Percentiles rank a stretch among this genome's conserved stretches.
These are phyloP conservation scores for Ligdia adustata DNA, from an alignment of 2,888 invertebrate genomes.

Conservation along the genomic window DNA sequence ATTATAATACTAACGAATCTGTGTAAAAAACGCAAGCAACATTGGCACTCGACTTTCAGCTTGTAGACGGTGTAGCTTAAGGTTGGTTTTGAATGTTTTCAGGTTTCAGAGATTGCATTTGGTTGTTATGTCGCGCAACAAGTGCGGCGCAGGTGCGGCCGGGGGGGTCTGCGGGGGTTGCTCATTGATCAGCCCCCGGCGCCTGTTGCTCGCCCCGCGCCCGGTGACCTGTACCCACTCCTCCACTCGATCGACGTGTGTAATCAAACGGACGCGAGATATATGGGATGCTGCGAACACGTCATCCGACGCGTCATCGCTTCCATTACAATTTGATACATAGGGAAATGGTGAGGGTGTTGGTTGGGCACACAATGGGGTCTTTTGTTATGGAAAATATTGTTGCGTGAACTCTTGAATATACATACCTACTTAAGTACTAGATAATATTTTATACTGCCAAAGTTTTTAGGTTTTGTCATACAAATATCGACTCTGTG, in stretches of 20 bases:
- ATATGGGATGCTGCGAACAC: constrained; percentile 33
- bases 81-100: background rate
- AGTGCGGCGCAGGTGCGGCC: constrained; percentile 71
- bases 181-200: constrained; percentile 72
- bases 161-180: constrained; percentile 41
- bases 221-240: constrained; percentile 26
- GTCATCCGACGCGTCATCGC: constrained; percentile 34
- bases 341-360: too few relatives aligned
- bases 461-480: too few relatives aligned
- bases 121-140: constrained; percentile 71
- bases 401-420: too few relatives aligned
- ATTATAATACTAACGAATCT: background rate
- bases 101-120: constrained; percentile 9
- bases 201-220: constrained; percentile 70
- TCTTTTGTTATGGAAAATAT: too few relatives aligned
- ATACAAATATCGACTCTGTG: too few relatives aligned
- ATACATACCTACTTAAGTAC: too few relatives aligned
- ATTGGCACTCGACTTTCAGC: too few relatives aligned
- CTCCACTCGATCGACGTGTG: constrained; percentile 45
- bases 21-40: too few relatives aligned
- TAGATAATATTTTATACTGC: too few relatives aligned
- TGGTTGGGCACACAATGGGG: too few relatives aligned
- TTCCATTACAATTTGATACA: too few relatives aligned
- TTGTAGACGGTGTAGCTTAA: too few relatives aligned
- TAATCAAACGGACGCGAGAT: constrained; percentile 57